phyloP scores from a whole-genome alignment of 2,888 invertebrate genomes.

The Syritta pipiens region DNA sequence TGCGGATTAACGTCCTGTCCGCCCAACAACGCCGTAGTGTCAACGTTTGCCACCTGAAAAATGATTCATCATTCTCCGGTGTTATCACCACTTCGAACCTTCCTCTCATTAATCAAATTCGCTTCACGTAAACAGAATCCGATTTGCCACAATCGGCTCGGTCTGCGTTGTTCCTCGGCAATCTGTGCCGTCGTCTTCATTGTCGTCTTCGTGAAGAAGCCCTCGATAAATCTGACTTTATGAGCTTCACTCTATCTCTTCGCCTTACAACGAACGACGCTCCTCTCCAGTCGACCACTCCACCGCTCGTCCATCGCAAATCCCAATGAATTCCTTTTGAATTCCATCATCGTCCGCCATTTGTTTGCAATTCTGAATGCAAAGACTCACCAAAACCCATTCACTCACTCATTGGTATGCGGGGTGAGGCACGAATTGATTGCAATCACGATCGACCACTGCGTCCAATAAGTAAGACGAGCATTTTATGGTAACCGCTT shows the following conservation, averaged over 20 bases:
- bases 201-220: too few relatives aligned
- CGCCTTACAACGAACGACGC: background rate
- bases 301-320: background rate
- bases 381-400: too few relatives aligned
- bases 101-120: background rate
- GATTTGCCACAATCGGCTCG: background rate
- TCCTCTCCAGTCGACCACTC: background rate
- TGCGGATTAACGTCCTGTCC: too few relatives aligned
- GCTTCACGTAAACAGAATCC: background rate
- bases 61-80: too few relatives aligned
- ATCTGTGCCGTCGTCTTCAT: too few relatives aligned
- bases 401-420: conserved; percentile 58
- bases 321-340: conserved; percentile 27
- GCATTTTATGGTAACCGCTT: conserved; percentile 3
- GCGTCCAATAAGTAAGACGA: background rate
- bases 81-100: background rate
- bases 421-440: conserved; percentile 14
- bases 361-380: conserved; percentile 34
- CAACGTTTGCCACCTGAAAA: too few relatives aligned
- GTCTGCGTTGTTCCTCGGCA: too few relatives aligned
- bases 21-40: too few relatives aligned
- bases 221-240: conserved; percentile 20
- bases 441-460: conserved; percentile 28
- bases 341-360: conserved; percentile 40
- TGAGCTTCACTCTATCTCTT: too few relatives aligned